phyloP scores from a whole-genome alignment of 2,797 vertebrate genomes.

The Peromyscus attwateri region DNA sequence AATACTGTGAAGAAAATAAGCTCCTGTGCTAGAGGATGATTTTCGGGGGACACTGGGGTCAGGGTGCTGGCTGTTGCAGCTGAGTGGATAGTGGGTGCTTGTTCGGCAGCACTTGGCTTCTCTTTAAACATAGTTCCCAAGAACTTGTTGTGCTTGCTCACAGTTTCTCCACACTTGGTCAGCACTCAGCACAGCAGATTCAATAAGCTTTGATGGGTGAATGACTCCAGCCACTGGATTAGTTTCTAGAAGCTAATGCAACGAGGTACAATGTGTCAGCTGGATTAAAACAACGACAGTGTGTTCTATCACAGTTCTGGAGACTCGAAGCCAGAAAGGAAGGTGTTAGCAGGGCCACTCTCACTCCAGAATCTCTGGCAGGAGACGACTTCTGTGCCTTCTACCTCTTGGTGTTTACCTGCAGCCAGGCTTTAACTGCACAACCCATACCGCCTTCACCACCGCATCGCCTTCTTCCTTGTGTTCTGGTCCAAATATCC shows the following conservation, averaged over 20 bases:
- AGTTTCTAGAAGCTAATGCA: background rate
- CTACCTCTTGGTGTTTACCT: background rate
- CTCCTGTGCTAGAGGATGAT: background rate
- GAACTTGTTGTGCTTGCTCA: background rate
- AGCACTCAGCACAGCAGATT: background rate
- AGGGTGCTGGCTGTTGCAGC: background rate
- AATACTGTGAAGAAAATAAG: background rate
- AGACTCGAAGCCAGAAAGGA: background rate
- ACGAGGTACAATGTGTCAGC: background rate
- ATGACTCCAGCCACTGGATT: background rate
- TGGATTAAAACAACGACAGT: background rate
- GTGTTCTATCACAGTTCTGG: background rate
- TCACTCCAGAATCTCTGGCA: background rate
- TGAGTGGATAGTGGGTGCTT: background rate
- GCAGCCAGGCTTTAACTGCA: background rate
- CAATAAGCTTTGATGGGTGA: background rate
- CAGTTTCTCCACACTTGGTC: background rate
- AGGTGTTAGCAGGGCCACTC: background rate
- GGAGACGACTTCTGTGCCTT: background rate
- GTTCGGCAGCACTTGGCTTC: background rate
- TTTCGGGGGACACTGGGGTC: background rate
- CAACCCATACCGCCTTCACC: background rate
- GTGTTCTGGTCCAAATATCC: background rate
- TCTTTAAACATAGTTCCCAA: background rate
- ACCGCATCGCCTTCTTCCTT: background rate